phyloP scores from a whole-genome alignment of 92 coral and sea anemone genomes.

The Porites evermanni region DNA sequence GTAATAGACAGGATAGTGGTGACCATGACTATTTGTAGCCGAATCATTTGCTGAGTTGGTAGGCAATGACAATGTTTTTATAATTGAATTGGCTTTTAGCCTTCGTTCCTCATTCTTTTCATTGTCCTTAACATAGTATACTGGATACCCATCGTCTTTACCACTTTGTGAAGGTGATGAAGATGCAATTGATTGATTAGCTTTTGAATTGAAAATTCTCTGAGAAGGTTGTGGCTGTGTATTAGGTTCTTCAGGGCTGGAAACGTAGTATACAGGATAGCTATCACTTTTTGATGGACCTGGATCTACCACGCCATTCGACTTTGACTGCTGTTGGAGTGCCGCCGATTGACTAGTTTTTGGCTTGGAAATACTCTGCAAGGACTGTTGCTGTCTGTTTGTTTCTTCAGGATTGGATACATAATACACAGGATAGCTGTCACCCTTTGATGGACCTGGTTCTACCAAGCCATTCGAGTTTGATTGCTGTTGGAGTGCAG shows the following conservation, averaged over 20 bases:
- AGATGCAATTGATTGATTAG: neutral
- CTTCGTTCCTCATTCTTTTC: neutral
- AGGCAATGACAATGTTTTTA: neutral
- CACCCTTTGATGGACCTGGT: neutral
- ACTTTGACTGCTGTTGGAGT: neutral
- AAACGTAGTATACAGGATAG: constrained; percentile 35
- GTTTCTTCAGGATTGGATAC: constrained; percentile 14
- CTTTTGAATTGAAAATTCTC: constrained; percentile 3
- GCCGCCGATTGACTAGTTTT: neutral
- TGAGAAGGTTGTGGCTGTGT: neutral
- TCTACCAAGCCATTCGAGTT: neutral
- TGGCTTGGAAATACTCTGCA: neutral
- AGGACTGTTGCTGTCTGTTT: neutral
- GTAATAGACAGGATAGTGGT: constrained; percentile 29
- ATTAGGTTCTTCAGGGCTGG: neutral
- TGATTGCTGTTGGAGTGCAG: neutral
- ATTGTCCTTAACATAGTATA: constrained; percentile 6
- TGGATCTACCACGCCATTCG: neutral
- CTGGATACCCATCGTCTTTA: constrained; percentile 6
- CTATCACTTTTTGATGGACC: neutral
- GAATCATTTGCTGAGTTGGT: neutral
- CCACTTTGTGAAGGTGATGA: neutral
- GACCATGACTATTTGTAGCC: neutral
- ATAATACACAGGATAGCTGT: constrained; percentile 30
- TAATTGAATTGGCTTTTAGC: too few species aligned